A percentile compares a stretch with the other conserved stretches of the same genome.
phyloP scores from a whole-genome alignment of 1,140 invertebrate species.

The Pogonomyrmex barbatus region DNA sequence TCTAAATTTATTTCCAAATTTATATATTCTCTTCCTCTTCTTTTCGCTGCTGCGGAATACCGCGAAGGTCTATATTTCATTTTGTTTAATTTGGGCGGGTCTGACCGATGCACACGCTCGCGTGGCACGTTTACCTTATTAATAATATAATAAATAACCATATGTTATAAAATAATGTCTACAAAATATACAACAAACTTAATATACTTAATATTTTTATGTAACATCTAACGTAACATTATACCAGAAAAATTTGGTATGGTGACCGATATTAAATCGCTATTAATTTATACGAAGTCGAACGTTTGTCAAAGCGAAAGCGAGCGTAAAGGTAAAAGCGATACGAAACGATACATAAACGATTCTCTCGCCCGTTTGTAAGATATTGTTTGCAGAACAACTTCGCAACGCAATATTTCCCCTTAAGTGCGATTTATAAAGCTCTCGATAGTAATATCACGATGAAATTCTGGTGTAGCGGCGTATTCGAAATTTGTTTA shows the following conservation, averaged over 20 bases:
- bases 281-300: neutral
- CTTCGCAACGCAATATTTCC: neutral
- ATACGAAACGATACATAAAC: constrained; percentile 46
- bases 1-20: constrained; percentile 45
- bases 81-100: constrained; percentile 33
- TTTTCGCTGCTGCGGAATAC: constrained; percentile 10
- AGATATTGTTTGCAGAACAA: constrained; percentile 33
- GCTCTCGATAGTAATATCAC: constrained; percentile 54
- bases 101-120: neutral
- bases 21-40: constrained; percentile 7
- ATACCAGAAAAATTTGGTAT: neutral
- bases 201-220: neutral
- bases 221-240: neutral
- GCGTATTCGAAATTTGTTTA: constrained; percentile 53
- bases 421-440: constrained; percentile 50
- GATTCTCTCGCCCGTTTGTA: neutral
- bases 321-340: neutral
- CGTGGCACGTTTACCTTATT: neutral
- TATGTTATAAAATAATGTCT: neutral
- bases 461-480: constrained; percentile 39
- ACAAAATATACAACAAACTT: neutral
- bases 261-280: neutral
- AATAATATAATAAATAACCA: neutral
- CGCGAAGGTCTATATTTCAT: constrained; percentile 6
- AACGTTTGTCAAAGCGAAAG: neutral